These are phyloP conservation scores for Epinotia brunnichana DNA, from an alignment of 2,888 invertebrate genomes.

Conservation along the genomic window DNA sequence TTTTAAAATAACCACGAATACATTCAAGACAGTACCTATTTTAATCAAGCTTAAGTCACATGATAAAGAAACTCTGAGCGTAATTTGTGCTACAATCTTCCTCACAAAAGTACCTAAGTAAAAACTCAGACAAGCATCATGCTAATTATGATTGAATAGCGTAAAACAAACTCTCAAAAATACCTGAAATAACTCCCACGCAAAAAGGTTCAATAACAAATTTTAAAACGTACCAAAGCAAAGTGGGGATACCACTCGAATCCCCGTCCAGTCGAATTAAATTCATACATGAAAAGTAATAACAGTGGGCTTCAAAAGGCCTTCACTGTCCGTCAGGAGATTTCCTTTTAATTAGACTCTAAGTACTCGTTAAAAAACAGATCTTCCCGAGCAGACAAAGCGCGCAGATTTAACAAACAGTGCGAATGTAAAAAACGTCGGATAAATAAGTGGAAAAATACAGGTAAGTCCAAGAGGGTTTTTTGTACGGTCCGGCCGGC, in stretches of 20 bases:
- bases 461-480: slow-evolving; percentile 83
- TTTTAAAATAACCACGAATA: too few species aligned
- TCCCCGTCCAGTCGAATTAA: slow-evolving; percentile 79
- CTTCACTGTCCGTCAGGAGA: slow-evolving; percentile 78
- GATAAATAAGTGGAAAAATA: slow-evolving; percentile 84
- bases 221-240: slow-evolving; percentile 59
- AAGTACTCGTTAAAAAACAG: slow-evolving; percentile 84
- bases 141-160: slow-evolving; percentile 16
- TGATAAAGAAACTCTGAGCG: background rate
- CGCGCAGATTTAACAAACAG: slow-evolving; percentile 77
- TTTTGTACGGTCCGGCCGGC: slow-evolving; percentile 81
- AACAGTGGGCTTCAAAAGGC: slow-evolving; percentile 82
- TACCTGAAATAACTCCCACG: slow-evolving; percentile 61
- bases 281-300: slow-evolving; percentile 81
- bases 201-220: slow-evolving; percentile 67
- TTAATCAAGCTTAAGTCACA: background rate
- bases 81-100: background rate
- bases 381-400: slow-evolving; percentile 82
- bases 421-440: slow-evolving; percentile 81
- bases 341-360: slow-evolving; percentile 84
- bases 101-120: background rate
- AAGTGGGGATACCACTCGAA: slow-evolving; percentile 70
- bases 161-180: slow-evolving; percentile 52
- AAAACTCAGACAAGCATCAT: background rate
- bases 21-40: too few species aligned